Evolutionary conservation across 2,113 vertebrate genomes (phyloP).

Genomic region (Oreochromis tanganicae): DNA sequence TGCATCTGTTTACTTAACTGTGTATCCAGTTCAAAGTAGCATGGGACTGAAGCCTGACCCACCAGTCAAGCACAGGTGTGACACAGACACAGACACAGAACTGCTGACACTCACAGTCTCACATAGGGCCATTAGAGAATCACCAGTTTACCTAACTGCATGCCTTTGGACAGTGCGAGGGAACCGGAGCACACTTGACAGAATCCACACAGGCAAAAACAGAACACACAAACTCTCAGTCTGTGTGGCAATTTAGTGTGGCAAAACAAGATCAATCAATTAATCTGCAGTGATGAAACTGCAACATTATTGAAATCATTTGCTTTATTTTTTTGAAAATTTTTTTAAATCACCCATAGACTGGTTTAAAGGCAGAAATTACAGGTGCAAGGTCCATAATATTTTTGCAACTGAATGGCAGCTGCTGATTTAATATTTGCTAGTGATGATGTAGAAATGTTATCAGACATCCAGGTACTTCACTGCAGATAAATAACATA

Average conservation of each 20-base stretch:
- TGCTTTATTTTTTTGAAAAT: not conserved
- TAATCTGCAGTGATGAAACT: not conserved
- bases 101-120: not conserved
- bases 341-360: not conserved
- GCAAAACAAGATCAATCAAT: not conserved
- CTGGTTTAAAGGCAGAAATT: not conserved
- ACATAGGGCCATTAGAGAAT: not conserved
- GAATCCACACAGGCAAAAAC: not conserved
- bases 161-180: not conserved
- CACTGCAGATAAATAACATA: not conserved
- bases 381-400: not conserved
- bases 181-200: not conserved
- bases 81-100: not conserved
- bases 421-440: not conserved
- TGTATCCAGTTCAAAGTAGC: not conserved
- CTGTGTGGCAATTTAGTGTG: fast-evolving
- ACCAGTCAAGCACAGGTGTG: not conserved
- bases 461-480: not conserved
- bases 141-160: not conserved
- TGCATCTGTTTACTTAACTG: not conserved
- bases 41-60: not conserved
- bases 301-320: not conserved
- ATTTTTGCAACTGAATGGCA: not conserved
- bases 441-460: not conserved
- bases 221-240: not conserved